Evolutionary conservation across 1,140 invertebrate species (phyloP), one percentile per base, ranked within the genome.

Genomic region (Brachystomella parvula): DNA sequence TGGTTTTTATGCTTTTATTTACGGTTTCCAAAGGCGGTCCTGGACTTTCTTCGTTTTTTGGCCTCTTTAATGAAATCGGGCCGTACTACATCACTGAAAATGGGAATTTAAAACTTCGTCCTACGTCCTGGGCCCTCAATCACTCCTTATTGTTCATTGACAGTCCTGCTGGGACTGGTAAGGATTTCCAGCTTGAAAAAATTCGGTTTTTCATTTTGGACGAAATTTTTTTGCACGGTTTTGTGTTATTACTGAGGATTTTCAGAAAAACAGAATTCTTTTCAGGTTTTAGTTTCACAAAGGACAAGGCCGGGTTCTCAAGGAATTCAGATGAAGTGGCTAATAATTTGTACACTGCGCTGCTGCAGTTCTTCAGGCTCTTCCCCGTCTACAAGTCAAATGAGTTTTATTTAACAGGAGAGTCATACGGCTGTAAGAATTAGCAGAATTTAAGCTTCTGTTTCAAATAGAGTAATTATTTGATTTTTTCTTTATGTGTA

Each of bases 61-160:
- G 81, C 2, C 71, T 83, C 17, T 83, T 83, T 74, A 75, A 76
- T 9, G 81, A 82, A 72, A 74, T 82, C 70, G 82, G 82, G 3
- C 82, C 82, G 0, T 77, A 79, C 53, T 26, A 63, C 31, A 73
- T 82, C 19, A 73, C 78, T 60, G 65, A 75, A 47, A 64, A 79
- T 47, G 63, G 72, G 44, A 76, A 78, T 30, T 72, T 79, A 1
- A 24, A 70, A 58, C 75, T 68, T 69, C 70, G 78, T 62, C 63
- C 72, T 24, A 73, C 73, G 39, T 75, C 80, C 2, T 83, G 82
- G 82, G 78, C 78, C 44, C 71, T 72, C 28, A 78, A 77, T 17
- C 81, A 79, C 66, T 79, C 79, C 59, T 75, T 82, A 70, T 60
- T 83, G 21, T 83, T 81, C 75, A 79, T 83, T 69, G 82, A 83